Conservation (phyloP, 2,797 vertebrate genomes). For the Halcyon badia region DNA sequence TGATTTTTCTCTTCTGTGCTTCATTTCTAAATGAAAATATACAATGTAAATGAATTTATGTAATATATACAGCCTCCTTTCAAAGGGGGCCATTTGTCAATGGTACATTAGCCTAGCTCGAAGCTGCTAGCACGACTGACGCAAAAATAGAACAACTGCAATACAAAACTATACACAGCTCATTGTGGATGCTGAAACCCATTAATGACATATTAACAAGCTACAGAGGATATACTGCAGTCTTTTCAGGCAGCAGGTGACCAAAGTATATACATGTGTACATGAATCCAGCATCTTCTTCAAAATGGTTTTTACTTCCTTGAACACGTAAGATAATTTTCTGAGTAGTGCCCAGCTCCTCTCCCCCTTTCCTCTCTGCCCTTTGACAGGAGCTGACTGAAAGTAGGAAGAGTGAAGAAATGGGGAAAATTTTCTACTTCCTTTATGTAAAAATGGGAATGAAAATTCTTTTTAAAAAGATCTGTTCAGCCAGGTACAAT, state of each 20-base stretch:
- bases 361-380: neutral
- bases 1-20: slow-evolving; percentile 61
- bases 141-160: slow-evolving; percentile 67
- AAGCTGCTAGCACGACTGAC: slow-evolving; percentile 41
- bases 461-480: neutral
- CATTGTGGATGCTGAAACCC: slow-evolving; percentile 5
- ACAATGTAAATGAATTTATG: slow-evolving; percentile 70
- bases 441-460: neutral
- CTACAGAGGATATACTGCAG: neutral
- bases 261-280: rapidly evolving
- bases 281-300: neutral
- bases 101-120: slow-evolving; percentile 52
- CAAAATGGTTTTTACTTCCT: neutral
- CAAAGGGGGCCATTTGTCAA: slow-evolving; percentile 55
- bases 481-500: neutral
- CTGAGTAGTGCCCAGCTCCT: neutral
- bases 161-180: slow-evolving; percentile 19
- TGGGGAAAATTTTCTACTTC: neutral
- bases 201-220: neutral
- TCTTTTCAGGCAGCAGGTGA: neutral
- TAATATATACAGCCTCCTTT: slow-evolving; percentile 50
- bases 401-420: neutral
- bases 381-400: neutral
- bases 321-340: neutral
- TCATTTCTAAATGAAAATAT: slow-evolving; percentile 65